A percentile compares a stretch with the other conserved stretches of the same genome.
These are phyloP conservation scores for Coremacera marginata DNA, from an alignment of 2,888 invertebrate species.

Conservation along the genomic window DNA sequence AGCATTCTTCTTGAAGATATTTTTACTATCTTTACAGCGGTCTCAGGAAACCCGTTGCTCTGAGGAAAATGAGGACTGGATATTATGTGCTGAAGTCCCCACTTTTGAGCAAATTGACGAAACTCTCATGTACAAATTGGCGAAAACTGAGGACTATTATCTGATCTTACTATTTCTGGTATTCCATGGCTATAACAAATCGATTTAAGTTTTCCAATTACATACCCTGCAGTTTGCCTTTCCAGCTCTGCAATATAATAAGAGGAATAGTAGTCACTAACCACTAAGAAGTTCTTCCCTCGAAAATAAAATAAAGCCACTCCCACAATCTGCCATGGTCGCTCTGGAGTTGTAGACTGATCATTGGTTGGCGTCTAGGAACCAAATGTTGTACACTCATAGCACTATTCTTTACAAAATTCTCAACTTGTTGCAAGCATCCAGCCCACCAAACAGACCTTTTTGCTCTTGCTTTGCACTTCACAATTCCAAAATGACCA, in stretches of 20 bases:
- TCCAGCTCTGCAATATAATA: background rate
- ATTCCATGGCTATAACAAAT: background rate
- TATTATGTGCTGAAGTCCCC: background rate
- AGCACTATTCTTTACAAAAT: too few relatives aligned
- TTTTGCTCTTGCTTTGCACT: too few relatives aligned
- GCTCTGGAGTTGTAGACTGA: background rate
- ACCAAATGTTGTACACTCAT: background rate
- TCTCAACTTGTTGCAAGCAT: too few relatives aligned
- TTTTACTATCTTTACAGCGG: slow-evolving; percentile 17
- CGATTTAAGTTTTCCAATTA: background rate
- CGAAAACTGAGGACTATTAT: too few relatives aligned
- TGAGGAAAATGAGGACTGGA: slow-evolving; percentile 27
- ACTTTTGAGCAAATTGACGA: background rate
- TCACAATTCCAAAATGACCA: too few relatives aligned
- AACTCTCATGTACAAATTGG: background rate
- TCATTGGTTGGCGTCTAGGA: background rate
- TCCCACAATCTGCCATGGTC: slow-evolving; percentile 17
- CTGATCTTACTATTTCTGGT: background rate
- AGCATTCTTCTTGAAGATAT: background rate
- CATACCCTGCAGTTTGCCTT: background rate
- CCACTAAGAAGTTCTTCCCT: slow-evolving; percentile 11
- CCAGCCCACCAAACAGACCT: too few relatives aligned
- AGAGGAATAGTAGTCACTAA: slow-evolving; percentile 17
- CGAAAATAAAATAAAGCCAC: slow-evolving; percentile 4
- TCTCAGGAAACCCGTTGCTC: slow-evolving; percentile 22